phyloP scores from a whole-genome alignment of 2,113 vertebrate genomes.

The Pachyramphus minor region DNA sequence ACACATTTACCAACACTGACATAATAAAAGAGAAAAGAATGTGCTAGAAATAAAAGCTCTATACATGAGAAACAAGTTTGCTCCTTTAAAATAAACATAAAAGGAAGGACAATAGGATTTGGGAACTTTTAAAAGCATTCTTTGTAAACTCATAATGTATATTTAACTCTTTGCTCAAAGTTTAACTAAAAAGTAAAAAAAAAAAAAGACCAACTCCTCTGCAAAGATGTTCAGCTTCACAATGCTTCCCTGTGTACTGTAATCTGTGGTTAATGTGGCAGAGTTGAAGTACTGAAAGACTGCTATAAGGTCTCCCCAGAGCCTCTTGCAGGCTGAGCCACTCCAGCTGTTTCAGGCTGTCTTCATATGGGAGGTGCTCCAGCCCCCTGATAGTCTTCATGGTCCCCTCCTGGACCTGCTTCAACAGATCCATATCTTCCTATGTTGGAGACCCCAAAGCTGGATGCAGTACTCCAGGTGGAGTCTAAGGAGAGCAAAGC shows the following conservation, averaged over 20 bases:
- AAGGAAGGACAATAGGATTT: background rate
- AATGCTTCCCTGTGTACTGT: background rate
- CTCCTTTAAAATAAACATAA: background rate
- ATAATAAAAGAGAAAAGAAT: background rate
- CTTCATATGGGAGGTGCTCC: background rate
- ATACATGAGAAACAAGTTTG: background rate
- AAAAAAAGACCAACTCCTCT: background rate
- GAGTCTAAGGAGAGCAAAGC: background rate
- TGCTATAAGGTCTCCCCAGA: accelerated
- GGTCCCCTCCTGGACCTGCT: background rate
- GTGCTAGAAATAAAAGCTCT: background rate
- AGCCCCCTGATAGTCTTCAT: background rate
- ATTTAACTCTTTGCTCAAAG: background rate
- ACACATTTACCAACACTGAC: background rate
- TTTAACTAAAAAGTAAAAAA: background rate
- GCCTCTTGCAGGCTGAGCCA: background rate
- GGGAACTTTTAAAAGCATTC: background rate
- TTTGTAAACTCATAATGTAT: background rate
- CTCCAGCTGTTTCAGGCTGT: background rate
- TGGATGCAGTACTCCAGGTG: no score
- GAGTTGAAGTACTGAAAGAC: background rate
- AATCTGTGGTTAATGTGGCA: background rate
- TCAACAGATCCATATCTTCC: background rate
- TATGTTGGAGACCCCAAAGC: background rate
- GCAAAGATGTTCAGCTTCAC: background rate